phyloP scores from a whole-genome alignment of 1,140 invertebrate genomes.

The Pseudomyrmex gracilis region DNA sequence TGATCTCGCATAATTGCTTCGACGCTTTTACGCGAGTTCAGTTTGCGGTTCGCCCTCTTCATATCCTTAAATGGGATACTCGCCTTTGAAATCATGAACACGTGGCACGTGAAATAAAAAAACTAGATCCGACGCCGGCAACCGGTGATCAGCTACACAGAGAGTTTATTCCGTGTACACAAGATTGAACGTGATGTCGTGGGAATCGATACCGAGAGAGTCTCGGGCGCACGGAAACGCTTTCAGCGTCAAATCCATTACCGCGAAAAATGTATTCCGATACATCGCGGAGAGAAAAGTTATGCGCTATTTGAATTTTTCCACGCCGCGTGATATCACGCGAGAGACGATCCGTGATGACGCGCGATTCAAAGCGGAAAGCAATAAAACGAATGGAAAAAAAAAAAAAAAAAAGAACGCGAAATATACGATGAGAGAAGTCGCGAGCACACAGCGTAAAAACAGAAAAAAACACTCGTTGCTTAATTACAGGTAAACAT shows the following conservation, averaged over 20 bases:
- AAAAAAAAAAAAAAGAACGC: neutral
- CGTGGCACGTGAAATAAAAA: neutral
- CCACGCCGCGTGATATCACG: neutral
- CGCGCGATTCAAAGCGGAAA: slow-evolving; percentile 1
- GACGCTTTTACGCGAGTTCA: neutral
- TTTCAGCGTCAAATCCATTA: slow-evolving; percentile 39
- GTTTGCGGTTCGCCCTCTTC: neutral
- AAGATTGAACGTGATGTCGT: slow-evolving; percentile 21
- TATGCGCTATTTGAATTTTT: slow-evolving; percentile 12
- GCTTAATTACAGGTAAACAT: neutral
- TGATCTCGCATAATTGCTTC: slow-evolving; percentile 1
- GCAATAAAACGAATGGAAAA: neutral
- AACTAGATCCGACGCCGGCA: neutral
- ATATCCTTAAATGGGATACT: no score
- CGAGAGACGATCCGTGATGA: neutral
- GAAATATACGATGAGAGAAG: no score
- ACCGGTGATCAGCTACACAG: neutral
- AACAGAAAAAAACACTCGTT: neutral
- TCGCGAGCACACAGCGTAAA: no score
- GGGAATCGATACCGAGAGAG: slow-evolving; percentile 36
- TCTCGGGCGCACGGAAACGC: neutral
- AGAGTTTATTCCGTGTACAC: neutral
- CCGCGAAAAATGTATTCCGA: neutral
- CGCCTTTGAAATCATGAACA: no score
- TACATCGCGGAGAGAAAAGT: slow-evolving; percentile 15